Percentiles rank a stretch among this genome's conserved stretches.
Evolutionary conservation across 1,140 invertebrate species (phyloP).

Genomic region (Aphaenogaster floridana): DNA sequence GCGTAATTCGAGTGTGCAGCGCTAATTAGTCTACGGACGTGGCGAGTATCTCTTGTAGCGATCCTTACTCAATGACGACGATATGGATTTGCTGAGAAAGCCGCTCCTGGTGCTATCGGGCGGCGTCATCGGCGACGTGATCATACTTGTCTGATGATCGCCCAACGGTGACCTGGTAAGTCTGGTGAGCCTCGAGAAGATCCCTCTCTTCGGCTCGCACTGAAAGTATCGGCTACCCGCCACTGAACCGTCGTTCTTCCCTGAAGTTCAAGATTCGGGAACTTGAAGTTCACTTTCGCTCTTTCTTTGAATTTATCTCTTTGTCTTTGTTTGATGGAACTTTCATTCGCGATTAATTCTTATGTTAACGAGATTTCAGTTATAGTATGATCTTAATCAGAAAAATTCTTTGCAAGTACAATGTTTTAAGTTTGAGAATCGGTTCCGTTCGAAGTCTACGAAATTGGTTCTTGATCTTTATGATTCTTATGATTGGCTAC

Average conservation of each 20-base stretch:
- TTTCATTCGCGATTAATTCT: not conserved
- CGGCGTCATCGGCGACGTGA: conserved; percentile 84
- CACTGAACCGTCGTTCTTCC: conserved; percentile 99
- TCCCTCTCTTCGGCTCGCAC: conserved; percentile 96
- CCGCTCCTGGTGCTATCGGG: conserved; percentile 74
- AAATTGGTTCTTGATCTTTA: not conserved
- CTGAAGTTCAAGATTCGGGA: conserved; percentile 85
- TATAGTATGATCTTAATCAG: not conserved
- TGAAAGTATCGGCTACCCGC: conserved; percentile 97
- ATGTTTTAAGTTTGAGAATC: not conserved
- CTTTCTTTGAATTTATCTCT: conserved; percentile 12
- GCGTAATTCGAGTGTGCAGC: conserved; percentile 12
- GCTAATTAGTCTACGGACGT: conserved; percentile 68
- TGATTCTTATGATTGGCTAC: not conserved
- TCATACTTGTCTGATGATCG: conserved; percentile 76
- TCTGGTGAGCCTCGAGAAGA: conserved; percentile 96
- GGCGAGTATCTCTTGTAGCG: conserved; percentile 78
- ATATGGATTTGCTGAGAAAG: conserved; percentile 81
- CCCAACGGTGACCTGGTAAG: conserved; percentile 91
- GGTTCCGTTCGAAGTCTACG: not conserved
- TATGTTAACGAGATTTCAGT: not conserved
- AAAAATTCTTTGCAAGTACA: not conserved
- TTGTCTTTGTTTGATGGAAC: not conserved
- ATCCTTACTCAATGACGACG: conserved; percentile 85
- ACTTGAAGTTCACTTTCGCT: not conserved